Base-by-base conservation (phyloP, 2,797 vertebrate species). In the Euthynnus affinis region DNA sequence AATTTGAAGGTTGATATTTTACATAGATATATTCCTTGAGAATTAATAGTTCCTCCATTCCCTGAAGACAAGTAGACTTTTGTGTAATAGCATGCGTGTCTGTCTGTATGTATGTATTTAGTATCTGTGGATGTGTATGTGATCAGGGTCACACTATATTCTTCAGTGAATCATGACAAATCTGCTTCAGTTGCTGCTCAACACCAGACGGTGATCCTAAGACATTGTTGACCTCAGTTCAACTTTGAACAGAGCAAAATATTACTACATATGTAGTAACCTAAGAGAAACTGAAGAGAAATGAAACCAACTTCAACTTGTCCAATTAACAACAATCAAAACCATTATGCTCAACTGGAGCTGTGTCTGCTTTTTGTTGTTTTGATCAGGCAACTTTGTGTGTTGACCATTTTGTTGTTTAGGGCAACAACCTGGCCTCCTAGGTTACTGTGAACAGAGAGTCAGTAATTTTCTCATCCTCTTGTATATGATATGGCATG, bases 1-100 rank as follows among this genome's bases (percentile, higher is more conserved):
- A 53, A 37, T 61, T 32, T 64, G 1, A 70, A 66, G 23, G 25
- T 68, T n/a, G 22, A 65, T 57, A 68, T 77, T 60, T 73, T 13
- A 55, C n/a, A 48, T 15, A 40, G 27, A 66, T 64, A 27, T 1
- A 29, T 58, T 75, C 17, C 17, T 60, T 15, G 5, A 59, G 17
- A 70, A 52, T 64, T 14, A 78, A 57, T 70, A 34, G 29, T 51
- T 69, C 22, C 22, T 51, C n/a, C 34, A 15, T n/a, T 55, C 22
- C 64, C 32, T 1, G 27, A 20, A 76, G 63, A 70, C 67, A 62
- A 9, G 13, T 29, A 4, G 6, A 20, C 23, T 53, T 52, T 65
- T 68, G 15, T 57, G 25, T 44, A n/a, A 29, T 15, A 0, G 1
- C 34, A 1, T 9, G n/a, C 18, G 15, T 37, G 18, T 56, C 0